phyloP scores from a whole-genome alignment of 2,888 invertebrate species.

The Congeria kusceri region DNA sequence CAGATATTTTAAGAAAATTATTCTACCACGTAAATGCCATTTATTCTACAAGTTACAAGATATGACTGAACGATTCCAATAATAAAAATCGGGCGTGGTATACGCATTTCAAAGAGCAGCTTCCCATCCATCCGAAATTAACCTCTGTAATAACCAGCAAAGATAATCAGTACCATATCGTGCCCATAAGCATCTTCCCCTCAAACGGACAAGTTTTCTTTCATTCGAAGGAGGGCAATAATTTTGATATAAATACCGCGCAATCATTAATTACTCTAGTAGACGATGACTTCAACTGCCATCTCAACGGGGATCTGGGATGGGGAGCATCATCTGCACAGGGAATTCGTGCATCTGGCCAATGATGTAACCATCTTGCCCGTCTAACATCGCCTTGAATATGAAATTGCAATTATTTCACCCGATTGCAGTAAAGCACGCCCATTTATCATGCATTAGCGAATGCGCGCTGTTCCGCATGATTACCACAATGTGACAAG shows the following conservation, averaged over 20 bases:
- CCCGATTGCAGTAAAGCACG: slow-evolving; percentile 36
- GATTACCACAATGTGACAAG: slow-evolving; percentile 38
- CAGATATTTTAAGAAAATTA: no score
- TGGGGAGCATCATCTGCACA: not conserved
- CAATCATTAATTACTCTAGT: slow-evolving; percentile 2
- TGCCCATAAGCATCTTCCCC: no score
- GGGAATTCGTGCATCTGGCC: slow-evolving; percentile 41
- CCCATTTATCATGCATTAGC: slow-evolving; percentile 54
- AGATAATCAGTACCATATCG: no score
- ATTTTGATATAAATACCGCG: slow-evolving; percentile 6
- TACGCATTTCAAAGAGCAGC: no score
- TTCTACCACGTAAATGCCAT: no score
- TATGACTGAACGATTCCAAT: no score
- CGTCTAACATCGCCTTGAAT: slow-evolving; percentile 23
- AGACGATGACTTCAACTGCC: not conserved
- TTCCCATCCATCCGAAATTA: no score
- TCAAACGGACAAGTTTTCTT: no score
- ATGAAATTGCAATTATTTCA: slow-evolving; percentile 60
- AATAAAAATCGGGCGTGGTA: no score
- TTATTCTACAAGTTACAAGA: no score
- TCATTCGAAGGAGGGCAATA: not conserved
- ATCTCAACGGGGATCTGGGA: not conserved
- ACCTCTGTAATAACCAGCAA: no score
- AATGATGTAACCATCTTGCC: slow-evolving; percentile 47
- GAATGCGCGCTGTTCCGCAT: slow-evolving; percentile 34